Evolutionary conservation across 2,797 vertebrate species (phyloP).

Genomic region (Peromyscus nudipes): DNA sequence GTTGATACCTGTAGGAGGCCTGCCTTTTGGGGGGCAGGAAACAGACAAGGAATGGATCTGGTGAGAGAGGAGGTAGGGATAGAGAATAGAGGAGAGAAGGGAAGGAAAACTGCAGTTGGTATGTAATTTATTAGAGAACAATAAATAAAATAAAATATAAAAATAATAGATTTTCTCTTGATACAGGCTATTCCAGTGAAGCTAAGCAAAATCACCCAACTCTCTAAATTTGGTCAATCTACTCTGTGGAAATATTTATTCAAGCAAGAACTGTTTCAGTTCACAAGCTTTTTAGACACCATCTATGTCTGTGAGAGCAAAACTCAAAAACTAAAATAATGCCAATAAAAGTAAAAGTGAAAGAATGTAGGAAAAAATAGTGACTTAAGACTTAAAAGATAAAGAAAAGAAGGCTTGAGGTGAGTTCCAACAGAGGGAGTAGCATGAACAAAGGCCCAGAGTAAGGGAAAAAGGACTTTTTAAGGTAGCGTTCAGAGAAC

Average conservation of each 20-base stretch:
- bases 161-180: background rate
- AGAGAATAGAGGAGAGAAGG: background rate
- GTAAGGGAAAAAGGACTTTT: fast-evolving
- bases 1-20: background rate
- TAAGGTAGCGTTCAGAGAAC: fast-evolving
- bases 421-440: background rate
- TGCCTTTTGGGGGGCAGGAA: background rate
- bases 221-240: background rate
- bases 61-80: background rate
- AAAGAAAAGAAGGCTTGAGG: background rate
- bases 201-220: background rate
- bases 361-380: background rate
- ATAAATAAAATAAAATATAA: background rate
- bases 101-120: background rate
- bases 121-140: background rate
- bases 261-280: background rate
- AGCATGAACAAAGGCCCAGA: background rate
- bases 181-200: background rate
- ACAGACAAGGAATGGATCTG: background rate
- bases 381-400: background rate
- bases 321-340: background rate
- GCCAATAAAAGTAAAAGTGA: background rate
- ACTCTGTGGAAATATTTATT: background rate
- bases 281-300: background rate
- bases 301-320: background rate